Percentiles rank a stretch among this genome's conserved stretches.
phyloP scores from a whole-genome alignment of 2,888 invertebrate species.

The Cactoblastis cactorum region DNA sequence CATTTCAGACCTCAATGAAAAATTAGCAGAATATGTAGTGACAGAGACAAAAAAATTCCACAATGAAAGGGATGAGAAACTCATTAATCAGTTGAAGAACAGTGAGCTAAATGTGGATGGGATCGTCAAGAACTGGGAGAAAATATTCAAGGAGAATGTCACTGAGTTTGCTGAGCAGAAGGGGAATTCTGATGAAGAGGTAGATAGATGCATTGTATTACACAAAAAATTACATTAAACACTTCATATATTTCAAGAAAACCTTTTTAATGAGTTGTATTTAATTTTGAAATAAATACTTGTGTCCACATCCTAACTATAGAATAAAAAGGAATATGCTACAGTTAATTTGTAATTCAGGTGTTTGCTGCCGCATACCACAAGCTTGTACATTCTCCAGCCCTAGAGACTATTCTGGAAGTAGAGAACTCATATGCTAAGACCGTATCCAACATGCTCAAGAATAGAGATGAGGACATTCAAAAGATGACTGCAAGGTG shows the following conservation, averaged over 20 bases:
- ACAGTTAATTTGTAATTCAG: background rate
- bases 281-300: too few species aligned
- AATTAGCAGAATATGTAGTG: slow-evolving; percentile 82
- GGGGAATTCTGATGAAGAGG: slow-evolving; percentile 89
- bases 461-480: slow-evolving; percentile 86
- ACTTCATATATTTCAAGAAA: too few species aligned
- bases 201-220: background rate
- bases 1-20: slow-evolving; percentile 77
- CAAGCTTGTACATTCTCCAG: slow-evolving; percentile 89
- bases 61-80: slow-evolving; percentile 81
- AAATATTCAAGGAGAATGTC: slow-evolving; percentile 89
- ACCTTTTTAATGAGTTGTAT: too few species aligned
- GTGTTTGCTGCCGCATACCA: slow-evolving; percentile 93
- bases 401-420: slow-evolving; percentile 91
- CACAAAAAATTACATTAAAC: too few species aligned
- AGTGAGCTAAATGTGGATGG: slow-evolving; percentile 85
- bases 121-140: slow-evolving; percentile 88
- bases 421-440: slow-evolving; percentile 93
- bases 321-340: too few species aligned
- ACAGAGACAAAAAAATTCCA: slow-evolving; percentile 83
- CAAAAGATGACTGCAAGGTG: slow-evolving; percentile 83
- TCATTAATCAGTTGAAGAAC: slow-evolving; percentile 80
- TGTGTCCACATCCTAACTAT: too few species aligned
- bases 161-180: slow-evolving; percentile 90
- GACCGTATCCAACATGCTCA: slow-evolving; percentile 85